phyloP scores from a whole-genome alignment of 2,797 vertebrate species.

The Lepus oiostolus region DNA sequence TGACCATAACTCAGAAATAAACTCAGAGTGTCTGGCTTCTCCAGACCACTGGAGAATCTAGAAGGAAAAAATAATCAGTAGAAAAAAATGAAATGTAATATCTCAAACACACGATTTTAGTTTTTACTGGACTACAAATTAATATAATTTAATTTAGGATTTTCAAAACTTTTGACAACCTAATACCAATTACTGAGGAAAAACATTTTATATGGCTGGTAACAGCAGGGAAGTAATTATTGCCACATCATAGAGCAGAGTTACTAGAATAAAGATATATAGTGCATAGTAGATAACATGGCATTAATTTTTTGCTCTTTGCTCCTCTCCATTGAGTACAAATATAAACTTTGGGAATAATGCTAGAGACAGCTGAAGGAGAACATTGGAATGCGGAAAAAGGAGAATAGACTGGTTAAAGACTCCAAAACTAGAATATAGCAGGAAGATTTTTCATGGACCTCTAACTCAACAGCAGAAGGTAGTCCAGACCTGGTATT shows the following conservation, averaged over 20 bases:
- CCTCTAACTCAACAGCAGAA: not conserved
- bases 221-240: not conserved
- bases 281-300: not conserved
- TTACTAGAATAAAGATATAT: not conserved
- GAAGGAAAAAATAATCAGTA: not conserved
- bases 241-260: not conserved
- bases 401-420: not conserved
- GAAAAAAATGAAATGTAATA: not conserved
- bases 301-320: not conserved
- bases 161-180: conserved; percentile 23
- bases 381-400: not conserved
- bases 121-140: conserved; percentile 19
- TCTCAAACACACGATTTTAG: not conserved
- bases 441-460: not conserved
- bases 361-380: not conserved
- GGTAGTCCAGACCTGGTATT: not conserved
- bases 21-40: not conserved
- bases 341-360: not conserved
- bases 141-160: not conserved
- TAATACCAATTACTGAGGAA: not conserved
- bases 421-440: not conserved
- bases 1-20: not conserved
- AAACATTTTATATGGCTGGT: not conserved
- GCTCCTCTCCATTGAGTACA: not conserved
- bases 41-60: not conserved